Conservation (phyloP, 2,797 vertebrate genomes). For the Acanthurus tractus region DNA sequence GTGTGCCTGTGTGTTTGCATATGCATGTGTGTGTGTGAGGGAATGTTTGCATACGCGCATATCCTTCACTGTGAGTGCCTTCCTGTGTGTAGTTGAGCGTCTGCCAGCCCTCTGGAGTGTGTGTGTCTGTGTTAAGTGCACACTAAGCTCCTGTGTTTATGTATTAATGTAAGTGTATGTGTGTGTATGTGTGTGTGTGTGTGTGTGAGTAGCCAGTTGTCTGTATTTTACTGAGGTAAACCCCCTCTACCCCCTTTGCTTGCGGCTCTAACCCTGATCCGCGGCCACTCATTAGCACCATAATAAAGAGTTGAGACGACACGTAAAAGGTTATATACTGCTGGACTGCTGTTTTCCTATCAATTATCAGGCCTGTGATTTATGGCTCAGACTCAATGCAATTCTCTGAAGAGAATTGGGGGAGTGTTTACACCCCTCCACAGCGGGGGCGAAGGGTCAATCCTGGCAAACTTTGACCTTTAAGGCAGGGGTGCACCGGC, state of each 20-base stretch:
- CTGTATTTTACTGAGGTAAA: slow-evolving; percentile 60
- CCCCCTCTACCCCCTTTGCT: slow-evolving; percentile 41
- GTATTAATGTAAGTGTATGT: slow-evolving; percentile 20
- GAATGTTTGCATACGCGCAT: slow-evolving; percentile 76
- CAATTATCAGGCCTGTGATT: slow-evolving; percentile 99
- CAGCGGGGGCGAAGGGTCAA: slow-evolving; percentile 73
- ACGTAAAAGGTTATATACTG: slow-evolving; percentile 99
- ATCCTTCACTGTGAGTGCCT: slow-evolving; percentile 51
- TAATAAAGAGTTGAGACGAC: slow-evolving; percentile 99
- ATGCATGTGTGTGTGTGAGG: slow-evolving; percentile 47
- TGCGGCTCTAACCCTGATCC: slow-evolving; percentile 87
- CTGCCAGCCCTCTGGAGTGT: slow-evolving; percentile 49
- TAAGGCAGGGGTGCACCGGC: slow-evolving; percentile 36
- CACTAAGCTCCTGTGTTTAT: slow-evolving; percentile 36
- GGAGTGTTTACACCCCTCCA: slow-evolving; percentile 76
- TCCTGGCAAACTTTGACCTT: slow-evolving; percentile 78
- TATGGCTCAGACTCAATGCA: slow-evolving; percentile 92
- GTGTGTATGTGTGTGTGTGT: slow-evolving; percentile 28
- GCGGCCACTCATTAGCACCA: slow-evolving; percentile 98
- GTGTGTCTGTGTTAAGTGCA: slow-evolving; percentile 30
- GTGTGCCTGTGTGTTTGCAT: slow-evolving; percentile 56
- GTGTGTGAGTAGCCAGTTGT: slow-evolving; percentile 44
- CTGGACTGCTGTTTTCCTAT: slow-evolving; percentile 99
- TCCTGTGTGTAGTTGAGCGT: slow-evolving; percentile 56
- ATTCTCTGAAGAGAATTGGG: slow-evolving; percentile 89